These are phyloP conservation scores for Sipha flava DNA, from an alignment of 1,140 invertebrate species.

Conservation along the genomic window DNA sequence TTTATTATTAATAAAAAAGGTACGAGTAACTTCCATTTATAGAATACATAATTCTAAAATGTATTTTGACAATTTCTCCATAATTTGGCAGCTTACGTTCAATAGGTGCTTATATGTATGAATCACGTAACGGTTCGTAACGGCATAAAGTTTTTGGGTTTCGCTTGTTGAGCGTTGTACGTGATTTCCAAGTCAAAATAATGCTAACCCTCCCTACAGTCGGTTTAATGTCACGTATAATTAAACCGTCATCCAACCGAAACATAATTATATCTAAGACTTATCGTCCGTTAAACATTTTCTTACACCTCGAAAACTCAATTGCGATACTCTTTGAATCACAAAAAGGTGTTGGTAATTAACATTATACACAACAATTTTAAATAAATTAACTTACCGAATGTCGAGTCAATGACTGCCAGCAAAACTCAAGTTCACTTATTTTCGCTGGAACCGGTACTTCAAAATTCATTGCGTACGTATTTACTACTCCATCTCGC, in stretches of 20 bases:
- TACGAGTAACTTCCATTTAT: background rate
- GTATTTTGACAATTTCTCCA: background rate
- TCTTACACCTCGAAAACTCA: background rate
- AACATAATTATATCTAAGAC: background rate
- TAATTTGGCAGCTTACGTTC: constrained; percentile 1
- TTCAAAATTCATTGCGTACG: constrained; percentile 78
- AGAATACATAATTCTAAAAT: background rate
- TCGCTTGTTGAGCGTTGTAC: constrained; percentile 23
- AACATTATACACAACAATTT: background rate
- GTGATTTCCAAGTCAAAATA: constrained; percentile 29
- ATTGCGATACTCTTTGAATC: background rate
- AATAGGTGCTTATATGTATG: background rate
- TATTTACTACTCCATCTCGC: constrained; percentile 76
- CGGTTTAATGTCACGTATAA: constrained; percentile 11
- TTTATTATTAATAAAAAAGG: no score
- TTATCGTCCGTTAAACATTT: background rate
- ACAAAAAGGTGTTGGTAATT: background rate
- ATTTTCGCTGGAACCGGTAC: constrained; percentile 72
- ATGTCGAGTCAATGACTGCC: constrained; percentile 65
- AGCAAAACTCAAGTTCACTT: constrained; percentile 75
- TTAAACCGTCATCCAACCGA: background rate
- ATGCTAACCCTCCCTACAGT: background rate
- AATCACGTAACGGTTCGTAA: background rate
- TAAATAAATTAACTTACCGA: constrained; percentile 53
- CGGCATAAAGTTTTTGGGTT: constrained; percentile 13